A percentile compares a stretch with the other conserved stretches of the same genome.
Conservation (phyloP, 2,888 invertebrate genomes). For the Adela reaumurella region DNA sequence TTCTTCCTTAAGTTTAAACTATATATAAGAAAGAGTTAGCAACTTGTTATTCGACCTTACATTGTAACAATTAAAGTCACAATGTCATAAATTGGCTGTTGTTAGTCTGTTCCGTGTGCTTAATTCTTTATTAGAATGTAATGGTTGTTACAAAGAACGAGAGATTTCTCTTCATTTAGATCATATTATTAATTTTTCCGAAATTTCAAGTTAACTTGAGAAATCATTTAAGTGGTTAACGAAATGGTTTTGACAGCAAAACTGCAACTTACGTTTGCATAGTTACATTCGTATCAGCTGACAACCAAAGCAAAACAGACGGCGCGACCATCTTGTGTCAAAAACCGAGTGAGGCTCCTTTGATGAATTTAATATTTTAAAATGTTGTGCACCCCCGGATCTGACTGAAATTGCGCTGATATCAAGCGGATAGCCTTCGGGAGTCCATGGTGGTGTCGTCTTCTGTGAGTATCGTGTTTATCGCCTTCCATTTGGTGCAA, state of each 20-base stretch:
- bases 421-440: not conserved
- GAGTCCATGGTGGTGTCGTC: constrained; percentile 39
- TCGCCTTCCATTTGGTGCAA: constrained; percentile 47
- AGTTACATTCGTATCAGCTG: constrained; percentile 47
- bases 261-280: not conserved
- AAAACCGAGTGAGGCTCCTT: constrained; percentile 51
- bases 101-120: not conserved
- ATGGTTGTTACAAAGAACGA: too few species aligned
- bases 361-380: constrained; percentile 55
- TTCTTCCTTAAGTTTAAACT: not conserved
- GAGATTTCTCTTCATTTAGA: too few species aligned
- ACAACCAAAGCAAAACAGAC: constrained; percentile 60
- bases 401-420: not conserved
- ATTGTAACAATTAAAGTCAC: not conserved
- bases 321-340: constrained; percentile 60
- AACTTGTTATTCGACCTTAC: not conserved
- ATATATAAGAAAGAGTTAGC: not conserved
- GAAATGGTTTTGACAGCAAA: not conserved
- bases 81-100: not conserved
- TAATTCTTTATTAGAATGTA: too few species aligned
- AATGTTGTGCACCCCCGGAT: constrained; percentile 31
- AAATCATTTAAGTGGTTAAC: too few species aligned
- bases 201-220: too few species aligned
- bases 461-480: constrained; percentile 21
- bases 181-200: too few species aligned